Evolutionary conservation across 2,888 invertebrate genomes (phyloP), one percentile per base, ranked within the genome.

Genomic region (Eupithecia tripunctaria): DNA sequence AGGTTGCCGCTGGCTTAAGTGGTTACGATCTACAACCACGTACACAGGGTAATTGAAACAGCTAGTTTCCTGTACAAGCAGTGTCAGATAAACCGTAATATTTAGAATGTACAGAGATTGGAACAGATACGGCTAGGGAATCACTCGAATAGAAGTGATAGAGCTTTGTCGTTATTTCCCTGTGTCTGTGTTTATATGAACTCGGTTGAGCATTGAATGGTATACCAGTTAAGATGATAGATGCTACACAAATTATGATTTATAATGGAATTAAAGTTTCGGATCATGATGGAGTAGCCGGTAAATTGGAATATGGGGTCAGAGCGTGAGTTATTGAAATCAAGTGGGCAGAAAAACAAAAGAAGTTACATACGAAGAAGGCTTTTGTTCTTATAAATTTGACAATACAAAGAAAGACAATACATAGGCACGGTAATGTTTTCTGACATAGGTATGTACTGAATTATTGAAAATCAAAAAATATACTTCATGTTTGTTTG

Each of bases 1-100:
- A 85, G 84, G 84, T 85, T 86, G 80, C 82, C 84, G 81, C 78
- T 75, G 82, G 83, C 79, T 83, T 83, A 85, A 86, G 85, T 85
- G 85, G 85, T 81, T 80, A 85, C 81, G 81, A 81, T 78, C 75
- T 71, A 81, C 75, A 81, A 81, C 82, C 79, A 78, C 77, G 70
- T 43, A 65, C 65, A 43, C 73, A 73, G 73, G 63, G 1, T 36
- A 32, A 66, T 59, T 38, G 12, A 25, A 65, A 25, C 47, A 68
- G 74, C 74, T 68, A 38, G 60, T 51, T 32, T 56, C 51, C 7
- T 63, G 12, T 56, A 12, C 12, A 12, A 25, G 25, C 21, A 12
- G 21, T 25, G 21, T 10, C 25, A 25, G 12, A 1, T 25, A 25
- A 56, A 21, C 25, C 12, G 21, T 56, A 21, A 12, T 14, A 21